Conservation (phyloP, 2,113 vertebrate genomes). For the Fregetta grallaria region DNA sequence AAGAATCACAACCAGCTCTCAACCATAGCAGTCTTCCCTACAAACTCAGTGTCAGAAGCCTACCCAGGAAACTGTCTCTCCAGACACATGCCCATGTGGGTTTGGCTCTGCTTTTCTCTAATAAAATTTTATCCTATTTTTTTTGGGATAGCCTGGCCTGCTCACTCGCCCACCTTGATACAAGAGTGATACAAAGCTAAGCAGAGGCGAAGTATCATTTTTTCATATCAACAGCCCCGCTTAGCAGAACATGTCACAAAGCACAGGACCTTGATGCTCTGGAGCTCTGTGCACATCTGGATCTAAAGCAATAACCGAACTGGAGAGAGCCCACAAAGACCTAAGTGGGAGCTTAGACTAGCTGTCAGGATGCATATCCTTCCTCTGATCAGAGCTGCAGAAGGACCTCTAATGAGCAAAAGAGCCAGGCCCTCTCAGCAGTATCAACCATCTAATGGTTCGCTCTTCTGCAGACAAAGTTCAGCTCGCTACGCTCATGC, state of each 20-base stretch:
- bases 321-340: neutral
- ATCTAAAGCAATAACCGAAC: neutral
- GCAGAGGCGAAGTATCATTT: neutral
- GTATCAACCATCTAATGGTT: neutral
- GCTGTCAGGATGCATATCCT: neutral
- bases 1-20: neutral
- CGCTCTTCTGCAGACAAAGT: neutral
- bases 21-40: neutral
- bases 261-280: neutral
- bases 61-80: neutral
- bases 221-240: neutral
- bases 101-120: neutral
- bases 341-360: neutral
- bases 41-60: neutral
- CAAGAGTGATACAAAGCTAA: neutral
- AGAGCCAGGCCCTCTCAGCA: neutral
- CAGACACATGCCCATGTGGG: neutral
- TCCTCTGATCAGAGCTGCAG: neutral
- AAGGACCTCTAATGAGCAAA: neutral
- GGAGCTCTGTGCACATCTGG: neutral
- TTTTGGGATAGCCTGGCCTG: neutral
- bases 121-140: neutral
- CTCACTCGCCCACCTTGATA: neutral
- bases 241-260: neutral
- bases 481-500: neutral